Evolutionary conservation across 2,797 vertebrate genomes (phyloP).

Genomic region (Dromococcyx pavoninus): DNA sequence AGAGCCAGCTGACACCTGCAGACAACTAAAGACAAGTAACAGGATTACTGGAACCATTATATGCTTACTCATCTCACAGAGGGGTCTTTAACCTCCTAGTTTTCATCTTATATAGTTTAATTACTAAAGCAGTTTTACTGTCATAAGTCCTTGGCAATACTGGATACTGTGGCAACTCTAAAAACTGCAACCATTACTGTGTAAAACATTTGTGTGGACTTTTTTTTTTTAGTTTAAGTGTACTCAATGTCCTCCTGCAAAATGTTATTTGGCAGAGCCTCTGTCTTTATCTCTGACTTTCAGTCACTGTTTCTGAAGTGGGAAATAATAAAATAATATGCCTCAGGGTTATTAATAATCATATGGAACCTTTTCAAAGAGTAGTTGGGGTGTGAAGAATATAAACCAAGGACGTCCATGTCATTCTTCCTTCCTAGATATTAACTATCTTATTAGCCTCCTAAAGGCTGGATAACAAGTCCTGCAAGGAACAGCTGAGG

Average conservation of each 20-base stretch:
- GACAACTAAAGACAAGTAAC: not conserved
- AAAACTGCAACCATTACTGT: not conserved
- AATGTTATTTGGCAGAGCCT: not conserved
- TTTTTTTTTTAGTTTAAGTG: not conserved
- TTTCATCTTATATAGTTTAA: slow-evolving; percentile 9
- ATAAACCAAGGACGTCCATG: not conserved
- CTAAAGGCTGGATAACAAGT: too few relatives aligned
- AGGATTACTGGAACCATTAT: not conserved
- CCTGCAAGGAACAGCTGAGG: too few relatives aligned
- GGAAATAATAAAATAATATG: slow-evolving; percentile 34
- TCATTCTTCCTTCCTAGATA: not conserved
- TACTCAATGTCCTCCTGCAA: not conserved
- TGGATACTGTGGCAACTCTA: not conserved
- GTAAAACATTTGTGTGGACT: not conserved
- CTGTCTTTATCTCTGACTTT: slow-evolving; percentile 33
- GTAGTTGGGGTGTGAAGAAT: slow-evolving; percentile 12
- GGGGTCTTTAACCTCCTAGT: not conserved
- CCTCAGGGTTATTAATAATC: slow-evolving; percentile 33
- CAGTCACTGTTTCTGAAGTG: slow-evolving; percentile 1
- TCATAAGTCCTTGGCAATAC: not conserved
- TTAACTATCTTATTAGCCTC: not conserved
- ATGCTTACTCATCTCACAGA: slow-evolving; percentile 14
- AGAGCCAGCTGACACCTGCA: slow-evolving; percentile 17
- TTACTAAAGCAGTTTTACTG: slow-evolving; percentile 17
- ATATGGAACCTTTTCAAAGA: slow-evolving; percentile 3